phyloP scores from a whole-genome alignment of 2,888 invertebrate species.

The Pristionchus mayeri region DNA sequence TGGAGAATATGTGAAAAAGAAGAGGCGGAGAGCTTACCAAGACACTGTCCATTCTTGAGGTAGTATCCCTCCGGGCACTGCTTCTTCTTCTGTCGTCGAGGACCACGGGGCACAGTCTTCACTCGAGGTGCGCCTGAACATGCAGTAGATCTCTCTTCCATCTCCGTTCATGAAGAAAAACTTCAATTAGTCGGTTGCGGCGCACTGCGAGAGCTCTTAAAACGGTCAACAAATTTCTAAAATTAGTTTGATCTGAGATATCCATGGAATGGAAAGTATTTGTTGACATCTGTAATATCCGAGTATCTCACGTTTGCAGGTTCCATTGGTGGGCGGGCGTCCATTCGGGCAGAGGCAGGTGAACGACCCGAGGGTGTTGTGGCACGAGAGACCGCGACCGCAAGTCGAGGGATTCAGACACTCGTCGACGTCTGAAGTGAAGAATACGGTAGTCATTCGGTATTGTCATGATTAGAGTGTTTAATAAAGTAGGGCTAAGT shows the following conservation, averaged over 20 bases:
- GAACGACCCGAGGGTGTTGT: constrained; percentile 75
- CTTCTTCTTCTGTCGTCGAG: constrained; percentile 21
- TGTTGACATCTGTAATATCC: no score
- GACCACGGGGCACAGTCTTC: constrained; percentile 52
- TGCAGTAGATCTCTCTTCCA: not conserved
- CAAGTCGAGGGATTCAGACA: constrained; percentile 58
- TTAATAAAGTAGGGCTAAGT: no score
- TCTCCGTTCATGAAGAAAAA: not conserved
- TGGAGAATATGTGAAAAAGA: not conserved
- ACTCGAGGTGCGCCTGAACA: not conserved
- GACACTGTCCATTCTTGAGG: not conserved
- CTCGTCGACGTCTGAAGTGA: constrained; percentile 70
- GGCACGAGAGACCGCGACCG: constrained; percentile 77
- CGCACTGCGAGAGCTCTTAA: no score
- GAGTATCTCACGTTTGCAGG: constrained; percentile 76
- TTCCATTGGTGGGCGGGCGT: constrained; percentile 73
- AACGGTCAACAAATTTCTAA: no score
- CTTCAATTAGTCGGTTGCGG: no score
- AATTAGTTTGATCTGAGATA: no score
- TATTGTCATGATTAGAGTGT: no score
- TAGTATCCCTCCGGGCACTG: not conserved
- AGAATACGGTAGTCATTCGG: no score
- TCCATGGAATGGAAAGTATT: no score
- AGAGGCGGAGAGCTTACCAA: not conserved
- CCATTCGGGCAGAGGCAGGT: constrained; percentile 78